phyloP scores from a whole-genome alignment of 2,797 vertebrate species.

The Passerculus sandwichensis region DNA sequence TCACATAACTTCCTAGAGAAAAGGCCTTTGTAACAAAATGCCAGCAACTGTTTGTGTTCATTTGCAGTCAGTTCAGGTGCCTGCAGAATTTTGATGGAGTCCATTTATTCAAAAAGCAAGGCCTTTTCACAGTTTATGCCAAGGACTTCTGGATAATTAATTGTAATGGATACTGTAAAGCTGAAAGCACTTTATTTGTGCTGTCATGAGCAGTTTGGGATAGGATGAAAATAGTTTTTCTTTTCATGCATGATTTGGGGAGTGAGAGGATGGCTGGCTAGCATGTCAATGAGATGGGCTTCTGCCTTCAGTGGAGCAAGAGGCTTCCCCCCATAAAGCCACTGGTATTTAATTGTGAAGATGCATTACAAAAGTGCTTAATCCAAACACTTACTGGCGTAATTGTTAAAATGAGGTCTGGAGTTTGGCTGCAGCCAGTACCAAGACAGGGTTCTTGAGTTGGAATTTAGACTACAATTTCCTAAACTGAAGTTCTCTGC shows the following conservation, averaged over 20 bases:
- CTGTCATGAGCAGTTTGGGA: slow-evolving; percentile 18
- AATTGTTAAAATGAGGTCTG: background rate
- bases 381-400: background rate
- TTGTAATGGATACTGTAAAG: slow-evolving; percentile 40
- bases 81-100: background rate
- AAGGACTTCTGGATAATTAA: slow-evolving; percentile 46
- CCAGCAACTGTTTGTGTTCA: background rate
- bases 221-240: background rate
- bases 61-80: slow-evolving; percentile 28
- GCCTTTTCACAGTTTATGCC: slow-evolving; percentile 10
- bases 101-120: background rate
- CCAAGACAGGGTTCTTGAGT: background rate
- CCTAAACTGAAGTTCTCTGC: background rate
- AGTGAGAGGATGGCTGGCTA: background rate
- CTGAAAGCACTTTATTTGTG: slow-evolving; percentile 28
- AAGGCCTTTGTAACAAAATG: background rate
- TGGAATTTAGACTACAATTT: background rate
- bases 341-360: background rate
- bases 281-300: background rate
- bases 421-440: background rate
- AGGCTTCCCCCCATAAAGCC: background rate
- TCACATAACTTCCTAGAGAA: background rate
- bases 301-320: background rate
- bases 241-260: background rate
- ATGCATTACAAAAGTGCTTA: background rate